Conservation (phyloP, 2,113 vertebrate genomes). For the Cacatua alba region DNA sequence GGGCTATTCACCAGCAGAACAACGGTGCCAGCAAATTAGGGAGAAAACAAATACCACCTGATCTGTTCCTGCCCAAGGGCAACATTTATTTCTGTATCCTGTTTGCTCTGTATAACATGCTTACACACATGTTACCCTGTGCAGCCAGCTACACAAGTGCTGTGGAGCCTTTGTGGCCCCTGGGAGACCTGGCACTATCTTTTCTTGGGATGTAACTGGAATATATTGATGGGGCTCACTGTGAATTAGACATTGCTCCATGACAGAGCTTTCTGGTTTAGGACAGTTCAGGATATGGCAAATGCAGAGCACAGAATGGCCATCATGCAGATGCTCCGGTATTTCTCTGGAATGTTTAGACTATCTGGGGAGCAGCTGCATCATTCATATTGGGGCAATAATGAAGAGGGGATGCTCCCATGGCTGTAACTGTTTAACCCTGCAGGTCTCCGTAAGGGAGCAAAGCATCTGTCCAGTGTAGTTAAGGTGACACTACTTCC, state of each 20-base stretch:
- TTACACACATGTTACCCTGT: neutral
- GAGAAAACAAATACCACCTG: conserved; percentile 23
- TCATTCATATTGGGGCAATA: neutral
- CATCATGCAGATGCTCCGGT: neutral
- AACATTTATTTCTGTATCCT: conserved; percentile 19
- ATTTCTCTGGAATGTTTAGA: neutral
- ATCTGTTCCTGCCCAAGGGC: conserved; percentile 39
- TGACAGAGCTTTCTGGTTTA: neutral
- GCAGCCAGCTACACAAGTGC: conserved; percentile 1
- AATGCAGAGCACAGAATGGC: neutral
- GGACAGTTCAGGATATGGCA: neutral
- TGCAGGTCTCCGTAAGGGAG: neutral
- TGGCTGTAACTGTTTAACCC: neutral
- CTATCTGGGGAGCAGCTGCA: neutral
- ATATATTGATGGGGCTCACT: neutral
- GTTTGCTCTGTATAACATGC: neutral
- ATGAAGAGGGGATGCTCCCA: neutral
- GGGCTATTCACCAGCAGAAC: conserved; percentile 6
- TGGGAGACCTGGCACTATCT: neutral
- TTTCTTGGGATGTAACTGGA: neutral
- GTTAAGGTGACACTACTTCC: neutral
- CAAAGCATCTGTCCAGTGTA: neutral
- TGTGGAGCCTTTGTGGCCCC: neutral
- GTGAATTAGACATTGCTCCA: neutral
- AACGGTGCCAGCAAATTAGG: conserved; percentile 21